Conservation (phyloP, 2,797 vertebrate species). For the Chloroceryle amazona region DNA sequence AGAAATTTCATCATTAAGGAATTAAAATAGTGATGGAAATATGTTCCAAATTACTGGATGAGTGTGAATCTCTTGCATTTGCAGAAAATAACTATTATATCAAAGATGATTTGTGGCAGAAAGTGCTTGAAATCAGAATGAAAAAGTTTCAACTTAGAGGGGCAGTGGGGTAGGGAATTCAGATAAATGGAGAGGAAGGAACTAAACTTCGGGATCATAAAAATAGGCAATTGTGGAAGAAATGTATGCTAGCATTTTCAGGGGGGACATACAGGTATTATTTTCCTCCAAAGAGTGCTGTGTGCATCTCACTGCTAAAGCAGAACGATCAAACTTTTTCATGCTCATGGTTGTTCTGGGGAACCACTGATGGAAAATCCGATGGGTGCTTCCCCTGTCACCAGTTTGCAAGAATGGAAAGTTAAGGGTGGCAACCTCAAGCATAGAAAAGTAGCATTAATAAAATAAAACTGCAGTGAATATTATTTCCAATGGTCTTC, state of each 20-base stretch:
- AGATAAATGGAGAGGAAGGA: background rate
- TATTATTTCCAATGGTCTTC: background rate
- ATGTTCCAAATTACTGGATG: background rate
- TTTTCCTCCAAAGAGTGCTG: fast-evolving
- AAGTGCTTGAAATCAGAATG: background rate
- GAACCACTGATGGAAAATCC: background rate
- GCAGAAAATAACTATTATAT: background rate
- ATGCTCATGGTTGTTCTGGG: background rate
- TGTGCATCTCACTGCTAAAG: background rate
- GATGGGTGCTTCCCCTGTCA: background rate
- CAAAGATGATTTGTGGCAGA: background rate
- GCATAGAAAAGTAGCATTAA: background rate
- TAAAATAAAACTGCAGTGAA: background rate
- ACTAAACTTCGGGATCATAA: background rate
- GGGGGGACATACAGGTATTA: too few relatives aligned
- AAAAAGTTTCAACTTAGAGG: background rate
- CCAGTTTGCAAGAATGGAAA: background rate
- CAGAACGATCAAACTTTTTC: background rate
- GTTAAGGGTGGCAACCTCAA: background rate
- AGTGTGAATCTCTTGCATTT: background rate
- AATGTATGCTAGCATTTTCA: background rate
- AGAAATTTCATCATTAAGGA: background rate
- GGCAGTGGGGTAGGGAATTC: background rate
- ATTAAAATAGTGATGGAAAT: background rate
- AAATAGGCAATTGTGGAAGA: background rate